Evolutionary conservation across 2,888 invertebrate genomes (phyloP), one percentile per base, ranked within the genome.

Genomic region (Cetonia aurata): DNA sequence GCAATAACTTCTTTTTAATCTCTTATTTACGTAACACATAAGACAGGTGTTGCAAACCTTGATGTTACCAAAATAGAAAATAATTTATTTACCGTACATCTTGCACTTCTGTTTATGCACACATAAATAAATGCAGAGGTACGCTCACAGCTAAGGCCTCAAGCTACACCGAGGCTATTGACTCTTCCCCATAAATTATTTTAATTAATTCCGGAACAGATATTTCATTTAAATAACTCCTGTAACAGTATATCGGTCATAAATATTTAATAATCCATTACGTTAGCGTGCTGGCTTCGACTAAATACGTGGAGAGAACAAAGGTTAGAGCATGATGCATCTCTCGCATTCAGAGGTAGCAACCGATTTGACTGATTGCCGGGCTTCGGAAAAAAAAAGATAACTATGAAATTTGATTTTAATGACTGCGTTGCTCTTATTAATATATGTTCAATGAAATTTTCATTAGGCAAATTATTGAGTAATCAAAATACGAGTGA

Each of bases 201-300:
- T 48, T 67, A 67, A 67, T 67, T 67, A 67, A 67, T 67, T 67
- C 67, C 56, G 67, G 48, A 62, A 62, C 33, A 62, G 37, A 62
- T 62, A 62, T 62, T 62, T 62, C 62, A 62, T 67, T 48, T 56
- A 48, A 56, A 67, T 67, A 56, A 55, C 67, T 56, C 19, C 67
- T 56, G 67, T 56, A 55, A 67, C 56, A 56, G 62, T 62, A 62
- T 55, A 67, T 67, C 55, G 56, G 67, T 56, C 67, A 67, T 67
- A 67, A 67, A 67, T 67, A 67, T 67, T 67, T 67, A 67, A 67
- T 67, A 56, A 67, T 67, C 67, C 67, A 67, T 67, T 67, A 67
- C 44, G 33, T 31, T 62, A 56, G 25, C 56, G 15, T 56, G 12
- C 37, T 25, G 59, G 33, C 25, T 55, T 37, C 37, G 41, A 53